Evolutionary conservation across 2,113 vertebrate genomes (phyloP), one percentile per base, ranked within the genome.

Genomic region (Neofelis nebulosa): DNA sequence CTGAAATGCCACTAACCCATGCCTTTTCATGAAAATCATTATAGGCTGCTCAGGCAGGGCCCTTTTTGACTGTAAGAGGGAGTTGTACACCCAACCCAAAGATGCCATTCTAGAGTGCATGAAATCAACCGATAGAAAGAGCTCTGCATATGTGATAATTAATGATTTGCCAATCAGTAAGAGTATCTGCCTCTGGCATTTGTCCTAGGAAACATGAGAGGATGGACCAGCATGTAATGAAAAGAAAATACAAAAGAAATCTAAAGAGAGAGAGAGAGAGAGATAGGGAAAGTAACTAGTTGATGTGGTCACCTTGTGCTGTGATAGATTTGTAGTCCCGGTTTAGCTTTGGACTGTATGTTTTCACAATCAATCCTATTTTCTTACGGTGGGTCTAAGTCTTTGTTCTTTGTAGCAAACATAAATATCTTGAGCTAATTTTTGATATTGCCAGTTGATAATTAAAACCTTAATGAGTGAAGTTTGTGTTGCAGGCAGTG

Each of bases 171-270:
- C 71, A 65, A 69, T 91, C 19, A 91, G 41, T 84, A 38, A 74
- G 63, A 87, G 5, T 81, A 27, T 13, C 12, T 95, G 41, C 38
- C 25, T 81, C 38, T 82, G 31, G 7, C 69, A 79, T 93, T 96
- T 81, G 33, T 96, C 41, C 16, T 94, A 76, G 23, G 19, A 93
- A 94, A 82, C 73, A 74, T 33, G 50, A 95, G 45, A 96, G 10
- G n/a, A 25, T 80, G 52, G 19, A 11, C 5, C 25, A 36, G 1
- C 7, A 89, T 18, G 27, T 66, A 91, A 93, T 78, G 16, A 81
- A 93, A 89, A 89, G 25, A 86, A 33, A 95, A 81, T 5, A 38
- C 4, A 63, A 52, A 73, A 74, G 29, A 76, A 50, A 55, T 87
- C 45, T 55, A 63, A 55, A 55, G 14, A 79, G 7, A 57, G 52